Base-by-base conservation (phyloP, 30 jellyfish, hydroid and myxozoan genomes). In the Turritopsis rubra region DNA sequence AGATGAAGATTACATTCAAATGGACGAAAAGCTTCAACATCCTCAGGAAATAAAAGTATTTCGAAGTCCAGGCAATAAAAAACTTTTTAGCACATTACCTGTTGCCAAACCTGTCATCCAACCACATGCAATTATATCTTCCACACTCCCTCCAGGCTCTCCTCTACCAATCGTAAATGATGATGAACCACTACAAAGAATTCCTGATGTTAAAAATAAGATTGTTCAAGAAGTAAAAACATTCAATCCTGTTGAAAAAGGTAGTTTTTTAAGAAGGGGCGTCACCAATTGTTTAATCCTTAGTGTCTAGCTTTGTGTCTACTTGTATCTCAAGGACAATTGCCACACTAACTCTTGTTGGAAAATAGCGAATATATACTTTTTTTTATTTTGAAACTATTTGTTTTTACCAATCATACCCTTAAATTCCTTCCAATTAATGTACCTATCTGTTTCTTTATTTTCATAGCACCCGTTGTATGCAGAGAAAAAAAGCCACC, bases 401-500 rank as follows among this genome's bases (percentile, higher is more conserved):
- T n/a, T n/a, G n/a, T n/a, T n/a, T n/a, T n/a, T n/a, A n/a, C n/a
- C n/a, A n/a, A n/a, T n/a, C n/a, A n/a, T n/a, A n/a, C n/a, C n/a
- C n/a, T n/a, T n/a, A n/a, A n/a, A n/a, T n/a, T n/a, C n/a, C n/a
- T n/a, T n/a, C n/a, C n/a, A n/a, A n/a, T n/a, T n/a, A n/a, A n/a
- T n/a, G n/a, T n/a, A n/a, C n/a, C n/a, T n/a, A n/a, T n/a, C n/a
- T n/a, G n/a, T n/a, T n/a, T n/a, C n/a, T 9, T 68, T 68, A 17
- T 68, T 68, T 68, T 68, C 28, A 27, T 19, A n/a, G 77, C 77
- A 68, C 85, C 85, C 0, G 85, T 18, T 23, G 73, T 77, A 19
- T 30, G 66, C 20, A 77, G 85, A 7, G 85, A 29, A 0, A 77
- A 60, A 26, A 77, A 77, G 53, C 85, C 85, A 25, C 60, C 60